Evolutionary conservation across 2,113 vertebrate species (phyloP).

Genomic region (Pteronura brasiliensis): DNA sequence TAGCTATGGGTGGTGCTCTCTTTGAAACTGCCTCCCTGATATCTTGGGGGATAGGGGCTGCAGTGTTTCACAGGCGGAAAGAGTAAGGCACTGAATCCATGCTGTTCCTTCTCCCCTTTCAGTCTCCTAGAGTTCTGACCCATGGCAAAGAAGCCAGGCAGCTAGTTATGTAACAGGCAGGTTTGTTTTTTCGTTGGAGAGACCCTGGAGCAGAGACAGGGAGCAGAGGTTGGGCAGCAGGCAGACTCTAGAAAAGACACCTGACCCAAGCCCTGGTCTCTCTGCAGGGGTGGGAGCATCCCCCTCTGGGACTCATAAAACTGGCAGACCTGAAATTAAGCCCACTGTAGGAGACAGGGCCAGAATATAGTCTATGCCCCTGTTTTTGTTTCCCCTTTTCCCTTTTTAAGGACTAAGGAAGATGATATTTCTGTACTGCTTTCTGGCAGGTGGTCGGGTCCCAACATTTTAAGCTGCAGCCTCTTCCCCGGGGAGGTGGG

Average conservation of each 20-base stretch:
- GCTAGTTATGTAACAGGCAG: constrained; percentile 66
- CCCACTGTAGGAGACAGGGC: neutral
- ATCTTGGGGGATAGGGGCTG: neutral
- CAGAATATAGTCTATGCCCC: neutral
- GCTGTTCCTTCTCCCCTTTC: neutral
- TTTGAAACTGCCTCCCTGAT: neutral
- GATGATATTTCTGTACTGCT: neutral
- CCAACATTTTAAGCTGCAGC: neutral
- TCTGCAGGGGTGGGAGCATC: neutral
- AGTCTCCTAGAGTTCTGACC: constrained; percentile 36
- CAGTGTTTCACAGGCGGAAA: neutral
- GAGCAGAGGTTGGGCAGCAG: neutral
- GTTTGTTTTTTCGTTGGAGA: neutral
- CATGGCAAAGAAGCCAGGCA: constrained; percentile 16
- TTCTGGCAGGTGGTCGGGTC: neutral
- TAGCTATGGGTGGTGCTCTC: neutral
- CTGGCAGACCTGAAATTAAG: neutral
- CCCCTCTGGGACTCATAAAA: neutral
- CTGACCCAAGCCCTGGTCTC: neutral
- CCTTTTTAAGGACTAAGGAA: neutral
- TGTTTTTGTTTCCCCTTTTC: neutral
- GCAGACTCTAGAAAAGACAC: neutral
- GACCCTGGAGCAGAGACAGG: constrained; percentile 19
- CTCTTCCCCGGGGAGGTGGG: neutral
- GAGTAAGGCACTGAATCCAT: neutral